A percentile compares a stretch with the other conserved stretches of the same genome.
phyloP scores from a whole-genome alignment of 1,140 invertebrate genomes.

The Drosophila murphyi region DNA sequence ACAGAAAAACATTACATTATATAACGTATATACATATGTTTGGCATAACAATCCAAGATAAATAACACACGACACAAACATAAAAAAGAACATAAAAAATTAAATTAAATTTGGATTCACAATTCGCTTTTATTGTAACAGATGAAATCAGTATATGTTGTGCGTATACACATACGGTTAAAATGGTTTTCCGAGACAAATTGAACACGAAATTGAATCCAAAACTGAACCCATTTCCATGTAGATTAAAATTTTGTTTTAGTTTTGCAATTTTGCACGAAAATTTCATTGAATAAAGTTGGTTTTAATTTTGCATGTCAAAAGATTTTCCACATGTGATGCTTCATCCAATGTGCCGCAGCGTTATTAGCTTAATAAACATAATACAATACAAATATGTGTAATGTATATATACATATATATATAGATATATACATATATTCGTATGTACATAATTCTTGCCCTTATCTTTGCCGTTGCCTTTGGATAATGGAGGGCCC shows the following conservation, averaged over 20 bases:
- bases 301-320: too few species aligned
- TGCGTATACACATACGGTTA: background rate
- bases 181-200: too few species aligned
- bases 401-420: background rate
- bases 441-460: background rate
- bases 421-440: background rate
- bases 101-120: slow-evolving; percentile 27
- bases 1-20: background rate
- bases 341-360: background rate
- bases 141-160: slow-evolving; percentile 18
- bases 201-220: too few species aligned
- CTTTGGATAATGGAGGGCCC: background rate
- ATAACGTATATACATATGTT: background rate
- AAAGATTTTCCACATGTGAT: too few species aligned
- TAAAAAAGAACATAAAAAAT: slow-evolving; percentile 23
- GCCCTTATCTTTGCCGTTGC: background rate
- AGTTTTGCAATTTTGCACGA: too few species aligned
- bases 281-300: too few species aligned
- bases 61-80: slow-evolving; percentile 3
- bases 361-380: slow-evolving; percentile 6
- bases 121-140: slow-evolving; percentile 24
- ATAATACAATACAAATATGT: background rate
- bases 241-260: background rate
- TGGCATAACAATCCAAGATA: background rate
- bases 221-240: too few species aligned